Evolutionary conservation across 2,888 invertebrate genomes (phyloP).

Genomic region (Acronicta aceris): DNA sequence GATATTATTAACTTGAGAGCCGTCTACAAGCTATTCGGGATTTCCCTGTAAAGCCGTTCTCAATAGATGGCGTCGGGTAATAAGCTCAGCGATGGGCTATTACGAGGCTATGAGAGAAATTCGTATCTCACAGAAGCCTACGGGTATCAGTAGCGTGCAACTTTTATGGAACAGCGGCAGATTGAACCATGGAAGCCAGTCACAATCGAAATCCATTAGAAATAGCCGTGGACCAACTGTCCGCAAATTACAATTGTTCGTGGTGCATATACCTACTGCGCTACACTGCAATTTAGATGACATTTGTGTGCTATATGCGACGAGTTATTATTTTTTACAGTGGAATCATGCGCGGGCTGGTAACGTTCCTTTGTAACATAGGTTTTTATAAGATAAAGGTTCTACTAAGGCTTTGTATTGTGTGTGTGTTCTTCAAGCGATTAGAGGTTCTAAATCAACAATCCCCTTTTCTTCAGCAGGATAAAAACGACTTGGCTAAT

Average conservation of each 20-base stretch:
- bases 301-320: slow-evolving; percentile 19
- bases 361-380: slow-evolving; percentile 3
- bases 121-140: slow-evolving; percentile 77
- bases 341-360: neutral
- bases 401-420: slow-evolving; percentile 32
- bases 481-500: slow-evolving; percentile 75
- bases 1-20: slow-evolving; percentile 78
- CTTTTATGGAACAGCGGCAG: slow-evolving; percentile 75
- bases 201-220: slow-evolving; percentile 82
- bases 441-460: slow-evolving; percentile 75
- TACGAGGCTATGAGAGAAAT: slow-evolving; percentile 81
- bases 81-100: slow-evolving; percentile 88
- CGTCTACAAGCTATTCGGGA: slow-evolving; percentile 85
- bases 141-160: slow-evolving; percentile 74
- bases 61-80: slow-evolving; percentile 87
- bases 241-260: slow-evolving; percentile 80
- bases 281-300: slow-evolving; percentile 33
- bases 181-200: slow-evolving; percentile 70
- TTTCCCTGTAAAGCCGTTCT: slow-evolving; percentile 87
- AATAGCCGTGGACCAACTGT: slow-evolving; percentile 67
- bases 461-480: slow-evolving; percentile 68
- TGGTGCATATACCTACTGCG: slow-evolving; percentile 18
- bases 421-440: slow-evolving; percentile 58
- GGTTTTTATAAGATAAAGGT: slow-evolving; percentile 23
- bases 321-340: slow-evolving; percentile 29